phyloP scores from a whole-genome alignment of 2,797 vertebrate species.

The Melanotaenia nigrans region DNA sequence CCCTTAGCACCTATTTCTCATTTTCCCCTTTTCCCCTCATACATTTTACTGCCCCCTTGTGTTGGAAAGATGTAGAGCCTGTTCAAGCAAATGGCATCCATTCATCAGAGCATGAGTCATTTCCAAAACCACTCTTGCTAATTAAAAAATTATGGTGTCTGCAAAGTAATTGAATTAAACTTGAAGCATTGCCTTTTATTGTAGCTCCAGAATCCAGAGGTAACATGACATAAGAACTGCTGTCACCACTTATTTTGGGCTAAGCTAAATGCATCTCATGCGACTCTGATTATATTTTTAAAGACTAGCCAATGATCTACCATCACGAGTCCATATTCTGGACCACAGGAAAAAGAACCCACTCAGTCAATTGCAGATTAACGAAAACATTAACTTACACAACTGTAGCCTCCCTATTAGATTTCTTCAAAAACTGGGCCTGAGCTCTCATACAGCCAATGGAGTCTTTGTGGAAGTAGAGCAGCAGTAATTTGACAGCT shows the following conservation, averaged over 20 bases:
- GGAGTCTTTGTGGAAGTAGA: conserved; percentile 72
- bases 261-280: conserved; percentile 45
- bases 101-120: conserved; percentile 73
- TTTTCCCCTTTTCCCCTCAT: conserved; percentile 46
- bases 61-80: conserved; percentile 65
- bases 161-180: conserved; percentile 53
- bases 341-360: conserved; percentile 35
- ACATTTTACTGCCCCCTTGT: conserved; percentile 80
- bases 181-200: conserved; percentile 25
- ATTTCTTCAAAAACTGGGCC: conserved; percentile 63
- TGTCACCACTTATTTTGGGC: conserved; percentile 37
- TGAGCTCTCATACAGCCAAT: conserved; percentile 47
- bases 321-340: conserved; percentile 35
- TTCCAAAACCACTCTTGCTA: conserved; percentile 60
- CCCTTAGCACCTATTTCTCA: conserved; percentile 89
- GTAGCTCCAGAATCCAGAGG: conserved; percentile 34
- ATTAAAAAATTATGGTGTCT: conserved; percentile 61
- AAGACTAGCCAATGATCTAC: conserved; percentile 4
- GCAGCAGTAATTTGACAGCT: conserved; percentile 78
- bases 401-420: conserved; percentile 43
- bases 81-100: conserved; percentile 57
- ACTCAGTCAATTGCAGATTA: conserved; percentile 56
- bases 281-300: conserved; percentile 29
- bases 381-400: conserved; percentile 41
- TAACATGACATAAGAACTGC: conserved; percentile 28